A percentile compares a stretch with the other conserved stretches of the same genome.
These are phyloP conservation scores for Notolabrus celidotus DNA, from an alignment of 2,797 vertebrate genomes.

Conservation along the genomic window DNA sequence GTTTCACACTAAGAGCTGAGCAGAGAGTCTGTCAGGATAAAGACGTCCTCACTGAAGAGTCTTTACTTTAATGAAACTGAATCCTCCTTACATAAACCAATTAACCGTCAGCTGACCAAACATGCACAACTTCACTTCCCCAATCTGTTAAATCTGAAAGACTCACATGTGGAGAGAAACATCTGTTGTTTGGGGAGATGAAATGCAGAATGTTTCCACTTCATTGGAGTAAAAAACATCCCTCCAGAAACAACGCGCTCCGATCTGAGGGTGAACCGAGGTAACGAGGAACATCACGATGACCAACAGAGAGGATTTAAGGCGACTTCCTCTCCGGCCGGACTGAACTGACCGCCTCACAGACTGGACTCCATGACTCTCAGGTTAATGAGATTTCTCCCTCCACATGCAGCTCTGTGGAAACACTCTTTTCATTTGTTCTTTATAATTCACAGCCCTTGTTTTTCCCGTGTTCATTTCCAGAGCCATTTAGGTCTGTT, in stretches of 20 bases:
- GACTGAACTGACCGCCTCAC: neutral
- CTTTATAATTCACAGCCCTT: conserved; percentile 17
- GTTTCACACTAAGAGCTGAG: too few relatives aligned
- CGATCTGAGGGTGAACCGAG: neutral
- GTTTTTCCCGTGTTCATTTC: conserved; percentile 40
- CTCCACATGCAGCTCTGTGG: neutral
- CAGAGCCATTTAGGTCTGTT: conserved; percentile 39
- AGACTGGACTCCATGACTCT: neutral
- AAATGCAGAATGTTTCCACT: conserved; percentile 4
- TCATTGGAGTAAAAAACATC: neutral
- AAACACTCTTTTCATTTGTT: conserved; percentile 32
- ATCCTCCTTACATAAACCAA: neutral
- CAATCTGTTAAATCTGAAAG: neutral
- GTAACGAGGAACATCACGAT: conserved; percentile 8
- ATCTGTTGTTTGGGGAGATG: conserved; percentile 14
- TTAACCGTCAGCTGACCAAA: conserved; percentile 6
- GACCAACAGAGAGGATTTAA: neutral
- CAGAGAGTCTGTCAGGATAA: too few relatives aligned
- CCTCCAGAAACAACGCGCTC: neutral
- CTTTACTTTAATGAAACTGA: too few relatives aligned
- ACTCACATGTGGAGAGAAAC: neutral
- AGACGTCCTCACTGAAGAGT: too few relatives aligned
- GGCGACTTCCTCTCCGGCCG: neutral
- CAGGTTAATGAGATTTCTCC: neutral
- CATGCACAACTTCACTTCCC: neutral